Conservation (phyloP, 2,888 invertebrate genomes). For the Cryptus armator region DNA sequence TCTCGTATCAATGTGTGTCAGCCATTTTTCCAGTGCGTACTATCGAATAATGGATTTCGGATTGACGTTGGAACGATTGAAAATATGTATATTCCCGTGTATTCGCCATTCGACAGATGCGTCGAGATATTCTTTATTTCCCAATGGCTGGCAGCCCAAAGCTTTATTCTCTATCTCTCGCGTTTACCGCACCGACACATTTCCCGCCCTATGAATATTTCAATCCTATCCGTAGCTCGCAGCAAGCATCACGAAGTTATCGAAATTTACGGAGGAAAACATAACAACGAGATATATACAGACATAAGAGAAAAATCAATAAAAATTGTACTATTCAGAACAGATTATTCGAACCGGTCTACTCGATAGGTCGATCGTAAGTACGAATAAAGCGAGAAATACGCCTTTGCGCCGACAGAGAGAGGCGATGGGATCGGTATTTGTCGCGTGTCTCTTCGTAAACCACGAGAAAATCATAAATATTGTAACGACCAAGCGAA, state of each 20-base stretch:
- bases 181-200: slow-evolving; percentile 3
- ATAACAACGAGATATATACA: not conserved
- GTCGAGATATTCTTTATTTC: slow-evolving; percentile 1
- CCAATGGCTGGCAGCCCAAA: not conserved
- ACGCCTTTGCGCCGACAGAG: not conserved
- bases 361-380: not conserved
- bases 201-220: not conserved
- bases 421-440: not conserved
- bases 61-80: slow-evolving; percentile 48
- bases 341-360: no score
- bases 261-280: not conserved
- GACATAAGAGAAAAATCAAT: not conserved
- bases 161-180: not conserved
- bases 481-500: no score
- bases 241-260: slow-evolving; percentile 1
- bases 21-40: slow-evolving; percentile 2
- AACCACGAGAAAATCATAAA: not conserved
- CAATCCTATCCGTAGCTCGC: slow-evolving; percentile 4
- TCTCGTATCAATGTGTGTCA: slow-evolving; percentile 22
- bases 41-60: slow-evolving; percentile 19
- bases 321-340: no score
- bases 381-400: not conserved
- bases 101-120: slow-evolving; percentile 17
- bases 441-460: not conserved
- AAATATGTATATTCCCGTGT: slow-evolving; percentile 8